Conservation (phyloP, 1,140 invertebrate genomes). For the Drosophila neocordata region DNA sequence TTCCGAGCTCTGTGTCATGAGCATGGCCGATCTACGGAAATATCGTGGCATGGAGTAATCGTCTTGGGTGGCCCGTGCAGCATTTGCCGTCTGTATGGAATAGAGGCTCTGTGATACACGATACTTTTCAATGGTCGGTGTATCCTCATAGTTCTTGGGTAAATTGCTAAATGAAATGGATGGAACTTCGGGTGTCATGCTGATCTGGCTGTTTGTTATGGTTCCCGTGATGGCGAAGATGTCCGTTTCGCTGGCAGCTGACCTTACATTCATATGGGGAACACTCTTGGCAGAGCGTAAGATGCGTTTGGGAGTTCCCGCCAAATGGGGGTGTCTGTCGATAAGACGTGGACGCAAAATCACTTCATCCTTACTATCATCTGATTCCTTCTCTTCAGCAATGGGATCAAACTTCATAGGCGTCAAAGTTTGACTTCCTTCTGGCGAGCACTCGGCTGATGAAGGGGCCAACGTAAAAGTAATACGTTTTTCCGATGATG, state of each 20-base stretch:
- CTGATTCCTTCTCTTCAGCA: slow-evolving; percentile 71
- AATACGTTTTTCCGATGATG: slow-evolving; percentile 64
- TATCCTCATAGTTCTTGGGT: slow-evolving; percentile 82
- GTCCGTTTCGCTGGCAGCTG: slow-evolving; percentile 75
- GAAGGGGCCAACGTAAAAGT: slow-evolving; percentile 68
- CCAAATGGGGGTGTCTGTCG: slow-evolving; percentile 70
- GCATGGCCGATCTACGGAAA: slow-evolving; percentile 73
- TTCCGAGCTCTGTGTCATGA: slow-evolving; percentile 72
- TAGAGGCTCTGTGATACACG: slow-evolving; percentile 79
- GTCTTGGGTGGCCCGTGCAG: slow-evolving; percentile 56
- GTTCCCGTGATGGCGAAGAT: slow-evolving; percentile 80
- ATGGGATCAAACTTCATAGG: slow-evolving; percentile 75
- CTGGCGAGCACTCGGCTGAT: slow-evolving; percentile 63
- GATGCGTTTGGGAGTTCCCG: slow-evolving; percentile 59
- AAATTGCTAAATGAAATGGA: slow-evolving; percentile 78
- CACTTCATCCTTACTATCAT: slow-evolving; percentile 66
- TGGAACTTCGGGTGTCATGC: slow-evolving; percentile 82
- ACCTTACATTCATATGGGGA: slow-evolving; percentile 72
- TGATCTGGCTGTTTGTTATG: slow-evolving; percentile 67
- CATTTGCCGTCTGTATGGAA: slow-evolving; percentile 80
- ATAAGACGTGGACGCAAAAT: slow-evolving; percentile 73
- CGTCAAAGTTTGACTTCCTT: slow-evolving; percentile 68
- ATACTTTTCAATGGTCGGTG: slow-evolving; percentile 82
- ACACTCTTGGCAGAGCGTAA: slow-evolving; percentile 76
- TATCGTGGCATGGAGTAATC: slow-evolving; percentile 82